A percentile compares a stretch with the other conserved stretches of the same genome.
Conservation (phyloP, 2,888 invertebrate species). For the Spodoptera picta region DNA sequence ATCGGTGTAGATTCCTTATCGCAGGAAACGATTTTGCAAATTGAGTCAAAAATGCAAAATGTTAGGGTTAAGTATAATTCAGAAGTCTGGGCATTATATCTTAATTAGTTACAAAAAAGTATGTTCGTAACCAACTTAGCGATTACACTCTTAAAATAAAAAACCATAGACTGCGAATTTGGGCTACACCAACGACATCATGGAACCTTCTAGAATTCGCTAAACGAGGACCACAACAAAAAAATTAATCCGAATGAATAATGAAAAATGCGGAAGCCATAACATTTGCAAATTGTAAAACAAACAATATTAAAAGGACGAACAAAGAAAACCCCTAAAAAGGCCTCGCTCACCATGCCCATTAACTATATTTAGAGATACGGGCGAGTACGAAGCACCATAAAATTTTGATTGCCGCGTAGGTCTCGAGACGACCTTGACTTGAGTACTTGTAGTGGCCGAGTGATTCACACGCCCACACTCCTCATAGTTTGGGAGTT, state of each 20-base stretch:
- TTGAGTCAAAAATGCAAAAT: too few relatives aligned
- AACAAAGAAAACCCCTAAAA: conserved; percentile 56
- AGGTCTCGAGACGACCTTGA: conserved; percentile 66
- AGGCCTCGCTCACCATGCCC: conserved; percentile 57
- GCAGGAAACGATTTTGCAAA: conserved; percentile 14
- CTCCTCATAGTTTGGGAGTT: conserved; percentile 45
- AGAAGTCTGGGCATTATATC: conserved; percentile 8
- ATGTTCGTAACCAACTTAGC: conserved; percentile 1
- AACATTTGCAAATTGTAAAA: conserved; percentile 24
- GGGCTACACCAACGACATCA: too few relatives aligned
- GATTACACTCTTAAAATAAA: too few relatives aligned
- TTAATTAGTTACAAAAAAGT: conserved; percentile 1
- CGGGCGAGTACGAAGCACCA: conserved; percentile 47
- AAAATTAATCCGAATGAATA: background rate
- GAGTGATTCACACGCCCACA: conserved; percentile 62
- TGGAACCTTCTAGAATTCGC: too few relatives aligned
- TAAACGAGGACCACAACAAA: too few relatives aligned
- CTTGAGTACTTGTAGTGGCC: conserved; percentile 28
- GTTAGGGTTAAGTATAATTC: conserved; percentile 2
- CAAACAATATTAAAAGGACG: conserved; percentile 33
- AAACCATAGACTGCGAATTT: too few relatives aligned
- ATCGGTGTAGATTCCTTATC: conserved; percentile 19
- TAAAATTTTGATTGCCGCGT: conserved; percentile 68
- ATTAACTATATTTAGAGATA: conserved; percentile 63
- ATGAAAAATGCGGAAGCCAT: background rate